Evolutionary conservation across 1,140 invertebrate species (phyloP).

Genomic region (Cepaea nemoralis): DNA sequence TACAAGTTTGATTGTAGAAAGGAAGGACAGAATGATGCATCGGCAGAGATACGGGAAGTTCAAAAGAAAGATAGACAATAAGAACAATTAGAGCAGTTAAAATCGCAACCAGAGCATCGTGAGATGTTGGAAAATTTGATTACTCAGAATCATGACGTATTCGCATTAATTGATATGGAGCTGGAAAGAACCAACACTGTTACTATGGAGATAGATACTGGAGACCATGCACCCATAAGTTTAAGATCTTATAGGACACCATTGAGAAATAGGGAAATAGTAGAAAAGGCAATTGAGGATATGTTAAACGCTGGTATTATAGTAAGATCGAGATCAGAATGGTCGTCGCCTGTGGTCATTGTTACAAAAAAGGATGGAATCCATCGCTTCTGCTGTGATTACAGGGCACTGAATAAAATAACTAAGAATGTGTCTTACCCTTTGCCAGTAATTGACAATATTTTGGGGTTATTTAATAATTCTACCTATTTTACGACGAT

Average conservation of each 20-base stretch:
- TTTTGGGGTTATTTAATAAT: slow-evolving; percentile 37
- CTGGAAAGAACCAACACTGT: slow-evolving; percentile 41
- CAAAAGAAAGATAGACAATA: too few species aligned
- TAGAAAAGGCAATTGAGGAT: slow-evolving; percentile 37
- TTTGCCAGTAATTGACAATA: slow-evolving; percentile 72
- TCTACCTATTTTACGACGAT: slow-evolving; percentile 38
- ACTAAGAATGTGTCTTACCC: slow-evolving; percentile 73
- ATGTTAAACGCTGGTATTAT: too few species aligned
- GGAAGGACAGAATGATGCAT: too few species aligned
- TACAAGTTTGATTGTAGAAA: too few species aligned
- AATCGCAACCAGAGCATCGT: too few species aligned
- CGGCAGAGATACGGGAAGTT: too few species aligned
- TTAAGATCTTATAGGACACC: slow-evolving; percentile 13
- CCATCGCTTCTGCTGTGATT: too few species aligned
- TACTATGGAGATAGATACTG: slow-evolving; percentile 45
- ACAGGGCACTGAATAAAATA: slow-evolving; percentile 70
- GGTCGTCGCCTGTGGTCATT: background rate
- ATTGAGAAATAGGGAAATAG: slow-evolving; percentile 38
- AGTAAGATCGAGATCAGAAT: slow-evolving; percentile 44
- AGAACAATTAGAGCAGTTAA: too few species aligned
- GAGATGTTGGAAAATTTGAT: slow-evolving; percentile 28
- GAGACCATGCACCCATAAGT: slow-evolving; percentile 42
- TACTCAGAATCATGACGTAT: slow-evolving; percentile 42
- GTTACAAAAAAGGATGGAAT: slow-evolving; percentile 42
- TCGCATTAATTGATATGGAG: slow-evolving; percentile 49